These are phyloP conservation scores for Hipposideros larvatus DNA, from an alignment of 2,797 vertebrate genomes.

Conservation along the genomic window DNA sequence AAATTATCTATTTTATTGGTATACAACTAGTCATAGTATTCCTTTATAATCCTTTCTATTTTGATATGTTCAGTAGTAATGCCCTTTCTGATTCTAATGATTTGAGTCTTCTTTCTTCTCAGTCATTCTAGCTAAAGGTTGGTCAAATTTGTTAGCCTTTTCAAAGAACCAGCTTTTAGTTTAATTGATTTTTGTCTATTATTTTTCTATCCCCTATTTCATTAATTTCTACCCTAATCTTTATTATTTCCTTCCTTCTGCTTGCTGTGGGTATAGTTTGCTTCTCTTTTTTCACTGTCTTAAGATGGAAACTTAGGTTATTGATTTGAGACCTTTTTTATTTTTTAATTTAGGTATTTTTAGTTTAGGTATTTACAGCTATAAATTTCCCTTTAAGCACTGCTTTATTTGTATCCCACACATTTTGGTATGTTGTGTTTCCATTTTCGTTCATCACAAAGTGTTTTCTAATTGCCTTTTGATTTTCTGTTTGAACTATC, in stretches of 20 bases:
- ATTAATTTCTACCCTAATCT: neutral
- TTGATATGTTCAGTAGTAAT: neutral
- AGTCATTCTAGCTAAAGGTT: neutral
- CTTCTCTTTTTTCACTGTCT: neutral
- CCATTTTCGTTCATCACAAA: neutral
- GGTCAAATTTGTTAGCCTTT: neutral
- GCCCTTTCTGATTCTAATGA: neutral
- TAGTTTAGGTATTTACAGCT: neutral
- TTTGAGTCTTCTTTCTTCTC: neutral
- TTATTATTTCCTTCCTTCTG: slow-evolving; percentile 11
- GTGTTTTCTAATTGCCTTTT: slow-evolving; percentile 18
- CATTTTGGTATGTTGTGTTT: neutral
- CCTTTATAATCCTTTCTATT: slow-evolving; percentile 1
- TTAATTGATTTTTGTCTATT: neutral
- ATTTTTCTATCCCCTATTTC: neutral
- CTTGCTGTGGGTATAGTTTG: neutral
- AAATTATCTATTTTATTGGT: neutral
- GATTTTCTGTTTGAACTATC: neutral
- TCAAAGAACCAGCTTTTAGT: neutral
- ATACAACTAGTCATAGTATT: neutral
- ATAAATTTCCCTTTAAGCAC: neutral
- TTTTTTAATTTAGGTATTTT: slow-evolving; percentile 15
- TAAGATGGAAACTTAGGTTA: neutral
- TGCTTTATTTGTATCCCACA: neutral
- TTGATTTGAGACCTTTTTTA: neutral